phyloP scores from a whole-genome alignment of 2,888 invertebrate genomes.

The Agriopis aurantiaria region DNA sequence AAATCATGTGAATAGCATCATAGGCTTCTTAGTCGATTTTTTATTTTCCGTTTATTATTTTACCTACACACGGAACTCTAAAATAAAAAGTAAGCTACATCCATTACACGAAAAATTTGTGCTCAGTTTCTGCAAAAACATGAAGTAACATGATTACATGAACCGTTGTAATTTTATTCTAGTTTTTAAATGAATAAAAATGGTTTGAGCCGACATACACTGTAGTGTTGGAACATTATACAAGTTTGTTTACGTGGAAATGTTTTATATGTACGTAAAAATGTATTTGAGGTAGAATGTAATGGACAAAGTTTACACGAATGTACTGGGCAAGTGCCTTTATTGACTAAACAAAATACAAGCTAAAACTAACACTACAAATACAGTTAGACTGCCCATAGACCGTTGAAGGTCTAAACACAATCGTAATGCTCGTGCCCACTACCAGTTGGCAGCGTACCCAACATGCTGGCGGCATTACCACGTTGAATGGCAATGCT shows the following conservation, averaged over 20 bases:
- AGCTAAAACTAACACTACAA: no score
- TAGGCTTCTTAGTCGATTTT: neutral
- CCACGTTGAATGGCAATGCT: no score
- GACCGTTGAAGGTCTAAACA: no score
- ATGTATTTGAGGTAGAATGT: neutral
- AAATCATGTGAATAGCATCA: no score
- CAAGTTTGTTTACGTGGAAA: neutral
- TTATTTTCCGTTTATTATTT: neutral
- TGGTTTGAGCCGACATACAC: constrained; percentile 31
- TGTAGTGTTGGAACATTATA: neutral
- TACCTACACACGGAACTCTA: neutral
- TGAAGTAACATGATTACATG: constrained; percentile 53
- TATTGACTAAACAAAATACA: no score
- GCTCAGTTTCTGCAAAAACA: constrained; percentile 25
- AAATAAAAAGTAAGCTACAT: constrained; percentile 17
- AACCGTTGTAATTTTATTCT: constrained; percentile 32
- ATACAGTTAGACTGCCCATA: no score
- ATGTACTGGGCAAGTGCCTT: no score
- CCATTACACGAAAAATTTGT: constrained; percentile 43
- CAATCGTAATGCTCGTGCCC: no score
- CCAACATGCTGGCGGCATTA: no score
- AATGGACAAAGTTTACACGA: neutral
- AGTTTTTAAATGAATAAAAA: constrained; percentile 60
- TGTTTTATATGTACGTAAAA: neutral
- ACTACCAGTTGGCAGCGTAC: no score